Conservation (phyloP, 2,888 invertebrate genomes). For the Dicyrtomina minuta region DNA sequence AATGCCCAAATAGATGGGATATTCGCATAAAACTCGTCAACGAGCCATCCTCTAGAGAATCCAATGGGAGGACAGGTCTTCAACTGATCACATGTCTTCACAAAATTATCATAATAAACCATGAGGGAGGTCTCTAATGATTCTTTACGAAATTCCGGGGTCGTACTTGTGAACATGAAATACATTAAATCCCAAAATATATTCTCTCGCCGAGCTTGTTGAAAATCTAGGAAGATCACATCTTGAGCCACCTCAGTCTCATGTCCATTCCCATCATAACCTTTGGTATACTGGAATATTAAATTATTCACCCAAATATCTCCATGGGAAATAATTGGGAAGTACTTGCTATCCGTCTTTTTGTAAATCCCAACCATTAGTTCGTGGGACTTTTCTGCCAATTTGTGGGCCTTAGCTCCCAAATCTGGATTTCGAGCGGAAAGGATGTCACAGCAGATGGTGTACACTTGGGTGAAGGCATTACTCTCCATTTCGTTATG, state of each 20-base stretch:
- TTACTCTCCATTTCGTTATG: neutral
- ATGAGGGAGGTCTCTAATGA: slow-evolving; percentile 32
- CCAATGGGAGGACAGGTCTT: slow-evolving; percentile 7
- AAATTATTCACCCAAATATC: slow-evolving; percentile 39
- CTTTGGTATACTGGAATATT: slow-evolving; percentile 17
- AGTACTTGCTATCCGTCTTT: slow-evolving; percentile 32
- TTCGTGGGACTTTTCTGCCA: neutral
- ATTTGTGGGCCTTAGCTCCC: slow-evolving; percentile 23
- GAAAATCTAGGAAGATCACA: slow-evolving; percentile 47
- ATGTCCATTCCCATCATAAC: neutral
- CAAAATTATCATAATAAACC: slow-evolving; percentile 36
- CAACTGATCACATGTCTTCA: neutral
- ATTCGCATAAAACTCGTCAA: slow-evolving; percentile 37
- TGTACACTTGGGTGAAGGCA: neutral
- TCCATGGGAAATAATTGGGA: slow-evolving; percentile 41
- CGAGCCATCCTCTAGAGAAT: slow-evolving; percentile 34
- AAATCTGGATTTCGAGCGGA: slow-evolving; percentile 12
- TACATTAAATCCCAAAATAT: slow-evolving; percentile 46
- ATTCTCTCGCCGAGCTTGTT: slow-evolving; percentile 39
- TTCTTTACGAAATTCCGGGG: slow-evolving; percentile 38
- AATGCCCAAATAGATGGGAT: slow-evolving; percentile 33
- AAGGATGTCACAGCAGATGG: neutral
- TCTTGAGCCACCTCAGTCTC: slow-evolving; percentile 9
- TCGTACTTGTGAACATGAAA: slow-evolving; percentile 44
- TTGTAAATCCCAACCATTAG: neutral